Evolutionary conservation across 1,140 invertebrate genomes (phyloP).

Genomic region (Adelges cooleyi): DNA sequence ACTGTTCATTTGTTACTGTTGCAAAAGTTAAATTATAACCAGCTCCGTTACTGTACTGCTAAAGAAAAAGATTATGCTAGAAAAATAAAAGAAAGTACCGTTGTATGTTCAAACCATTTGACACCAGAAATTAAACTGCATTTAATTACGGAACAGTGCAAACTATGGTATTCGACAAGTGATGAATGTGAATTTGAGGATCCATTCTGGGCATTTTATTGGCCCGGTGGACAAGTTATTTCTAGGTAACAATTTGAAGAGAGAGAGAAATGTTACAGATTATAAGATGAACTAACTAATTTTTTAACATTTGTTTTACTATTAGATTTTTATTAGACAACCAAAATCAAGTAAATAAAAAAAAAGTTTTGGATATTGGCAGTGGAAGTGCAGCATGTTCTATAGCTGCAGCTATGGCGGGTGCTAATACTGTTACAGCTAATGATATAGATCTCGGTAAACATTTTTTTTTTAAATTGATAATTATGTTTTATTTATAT

Average conservation of each 20-base stretch:
- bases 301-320: conserved; percentile 32
- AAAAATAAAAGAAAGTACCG: conserved; percentile 6
- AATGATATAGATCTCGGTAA: conserved; percentile 43
- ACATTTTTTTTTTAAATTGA: conserved; percentile 21
- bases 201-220: conserved; percentile 49
- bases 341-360: conserved; percentile 33
- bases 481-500: conserved; percentile 44
- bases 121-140: conserved; percentile 45
- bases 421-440: conserved; percentile 38
- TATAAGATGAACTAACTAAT: neutral
- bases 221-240: conserved; percentile 48
- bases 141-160: conserved; percentile 43
- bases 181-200: conserved; percentile 38
- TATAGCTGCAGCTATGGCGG: conserved; percentile 38
- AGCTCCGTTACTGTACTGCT: too few species aligned
- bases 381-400: conserved; percentile 40
- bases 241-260: too few species aligned
- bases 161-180: conserved; percentile 39
- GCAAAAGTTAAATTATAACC: too few species aligned
- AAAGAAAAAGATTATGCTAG: too few species aligned
- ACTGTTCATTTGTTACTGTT: too few species aligned
- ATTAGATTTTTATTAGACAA: conserved; percentile 43
- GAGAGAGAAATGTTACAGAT: neutral
- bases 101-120: conserved; percentile 38
- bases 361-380: conserved; percentile 39